Conservation (phyloP, 2,113 vertebrate species). For the Nothoprocta perdicaria region DNA sequence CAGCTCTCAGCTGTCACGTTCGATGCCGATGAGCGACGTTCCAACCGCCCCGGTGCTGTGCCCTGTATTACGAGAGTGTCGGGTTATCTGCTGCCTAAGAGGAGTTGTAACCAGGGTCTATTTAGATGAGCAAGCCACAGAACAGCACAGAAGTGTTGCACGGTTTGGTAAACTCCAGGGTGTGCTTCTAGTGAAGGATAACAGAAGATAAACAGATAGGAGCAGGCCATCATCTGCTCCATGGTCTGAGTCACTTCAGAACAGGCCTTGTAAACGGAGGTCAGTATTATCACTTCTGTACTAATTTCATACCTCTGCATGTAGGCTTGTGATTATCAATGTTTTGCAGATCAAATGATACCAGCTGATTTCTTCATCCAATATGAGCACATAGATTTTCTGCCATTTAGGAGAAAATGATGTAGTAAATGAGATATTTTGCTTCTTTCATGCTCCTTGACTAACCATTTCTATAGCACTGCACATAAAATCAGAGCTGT, state of each 20-base stretch:
- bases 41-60: conserved; percentile 24
- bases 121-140: background rate
- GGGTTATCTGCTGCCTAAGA: background rate
- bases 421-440: background rate
- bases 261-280: background rate
- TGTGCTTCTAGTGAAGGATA: background rate
- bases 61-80: background rate
- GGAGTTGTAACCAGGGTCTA: background rate
- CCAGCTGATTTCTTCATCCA: background rate
- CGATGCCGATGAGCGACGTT: background rate
- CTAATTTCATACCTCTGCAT: background rate
- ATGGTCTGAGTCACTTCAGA: background rate
- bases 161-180: background rate
- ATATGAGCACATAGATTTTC: background rate
- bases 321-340: background rate
- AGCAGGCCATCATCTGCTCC: background rate
- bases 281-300: background rate
- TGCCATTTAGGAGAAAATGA: background rate
- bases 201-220: background rate
- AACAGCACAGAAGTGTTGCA: fast-evolving
- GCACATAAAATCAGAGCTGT: background rate
- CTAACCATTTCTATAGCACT: background rate
- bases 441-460: background rate
- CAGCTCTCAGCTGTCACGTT: conserved; percentile 50
- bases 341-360: background rate